Base-by-base conservation (phyloP, 2,888 invertebrate genomes). In the Agrochola lychnidis region DNA sequence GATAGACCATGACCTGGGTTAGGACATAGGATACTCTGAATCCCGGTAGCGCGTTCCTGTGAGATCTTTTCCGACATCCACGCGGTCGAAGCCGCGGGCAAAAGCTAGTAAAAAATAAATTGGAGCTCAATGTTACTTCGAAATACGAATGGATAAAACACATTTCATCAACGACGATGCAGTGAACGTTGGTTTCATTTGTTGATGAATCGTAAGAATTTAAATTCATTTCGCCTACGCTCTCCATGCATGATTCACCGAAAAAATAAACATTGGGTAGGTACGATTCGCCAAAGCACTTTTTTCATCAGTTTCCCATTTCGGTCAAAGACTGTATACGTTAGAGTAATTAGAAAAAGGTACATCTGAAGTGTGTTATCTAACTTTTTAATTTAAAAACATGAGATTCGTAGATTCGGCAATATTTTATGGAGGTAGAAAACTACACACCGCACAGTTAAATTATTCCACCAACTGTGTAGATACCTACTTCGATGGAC, bases 101-200 rank as follows among this genome's bases (percentile, higher is more conserved):
- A 30, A 30, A 30, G 30, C 30, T 30, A 30, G 30, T 69, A 48
- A 66, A 48, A 61, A 9, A 48, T 64, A 42, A 69, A 64, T 66
- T 76, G 82, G 59, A 59, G 30, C 16, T 36, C 5, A 40, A 57
- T 25, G 36, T 59, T 45, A 66, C 51, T 73, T 62, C 7, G 12
- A 53, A 81, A 66, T 76, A 48, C 53, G 14, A 64, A 61, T 81
- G 53, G 30, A 64, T 59, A 59, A 14, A 25, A 81, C 51, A 40
- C 7, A 40, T 69, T 81, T 59, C 10, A 81, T 53, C 12, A 69
- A 81, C 16, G 53, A 45, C 51, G 53, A 40, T 59, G 62, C 25
- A 57, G 10, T 63, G 25, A 48, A 62, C 3, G 2, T 67, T 53
- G 30, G 14, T 59, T 48, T 61, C 4, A 48, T 76, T 48, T 68